phyloP scores from a whole-genome alignment of 1,140 invertebrate species.

The Ruditapes philippinarum region DNA sequence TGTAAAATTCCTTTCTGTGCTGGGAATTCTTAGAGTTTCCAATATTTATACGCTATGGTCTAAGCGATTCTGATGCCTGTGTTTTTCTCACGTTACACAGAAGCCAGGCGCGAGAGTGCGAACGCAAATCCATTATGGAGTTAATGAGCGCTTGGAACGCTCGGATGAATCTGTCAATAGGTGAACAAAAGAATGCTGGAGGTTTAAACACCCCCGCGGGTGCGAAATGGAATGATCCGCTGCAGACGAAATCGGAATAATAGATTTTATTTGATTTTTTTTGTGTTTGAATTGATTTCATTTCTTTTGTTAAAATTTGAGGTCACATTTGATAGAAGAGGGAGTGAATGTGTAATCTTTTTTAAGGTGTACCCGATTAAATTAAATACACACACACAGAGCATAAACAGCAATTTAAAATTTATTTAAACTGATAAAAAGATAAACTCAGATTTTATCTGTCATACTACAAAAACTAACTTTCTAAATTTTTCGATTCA shows the following conservation, averaged over 20 bases:
- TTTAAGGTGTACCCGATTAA: neutral
- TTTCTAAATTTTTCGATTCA: neutral
- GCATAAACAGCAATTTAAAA: neutral
- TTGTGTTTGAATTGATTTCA: neutral
- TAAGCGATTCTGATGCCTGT: slow-evolving; percentile 1
- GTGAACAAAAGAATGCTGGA: neutral
- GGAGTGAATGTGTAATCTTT: neutral
- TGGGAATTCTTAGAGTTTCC: neutral
- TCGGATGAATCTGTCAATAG: slow-evolving; percentile 28
- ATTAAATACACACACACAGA: neutral
- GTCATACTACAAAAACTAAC: neutral
- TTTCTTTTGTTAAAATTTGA: slow-evolving; percentile 19
- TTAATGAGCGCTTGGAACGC: slow-evolving; percentile 33
- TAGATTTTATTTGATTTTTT: slow-evolving; percentile 19
- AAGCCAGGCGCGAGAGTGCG: slow-evolving; percentile 27
- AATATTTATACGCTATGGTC: slow-evolving; percentile 1
- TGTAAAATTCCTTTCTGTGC: slow-evolving; percentile 12
- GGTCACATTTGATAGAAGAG: neutral
- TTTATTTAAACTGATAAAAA: neutral
- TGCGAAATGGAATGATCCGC: neutral
- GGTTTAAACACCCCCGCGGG: neutral
- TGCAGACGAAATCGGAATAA: slow-evolving; percentile 12
- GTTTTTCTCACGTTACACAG: slow-evolving; percentile 36
- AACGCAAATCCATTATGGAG: slow-evolving; percentile 30
- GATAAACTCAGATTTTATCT: neutral